These are phyloP conservation scores for Sakesphorus luctuosus DNA, from an alignment of 2,113 vertebrate species.

Conservation along the genomic window DNA sequence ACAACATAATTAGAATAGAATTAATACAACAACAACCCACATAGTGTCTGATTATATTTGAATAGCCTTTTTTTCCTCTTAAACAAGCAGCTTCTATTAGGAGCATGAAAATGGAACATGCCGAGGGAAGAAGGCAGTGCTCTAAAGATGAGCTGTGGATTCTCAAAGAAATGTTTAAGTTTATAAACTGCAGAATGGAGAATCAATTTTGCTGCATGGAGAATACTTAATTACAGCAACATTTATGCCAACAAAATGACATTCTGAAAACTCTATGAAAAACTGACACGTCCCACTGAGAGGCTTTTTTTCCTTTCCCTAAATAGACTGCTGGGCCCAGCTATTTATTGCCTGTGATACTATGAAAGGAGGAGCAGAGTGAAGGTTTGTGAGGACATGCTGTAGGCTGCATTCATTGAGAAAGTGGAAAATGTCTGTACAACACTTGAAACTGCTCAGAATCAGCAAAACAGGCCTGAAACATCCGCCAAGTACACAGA, in stretches of 20 bases:
- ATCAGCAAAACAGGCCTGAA: not conserved
- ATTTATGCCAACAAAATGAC: conserved; percentile 66
- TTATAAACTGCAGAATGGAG: conserved; percentile 66
- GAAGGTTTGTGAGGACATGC: conserved; percentile 3
- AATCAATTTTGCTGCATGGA: conserved; percentile 63
- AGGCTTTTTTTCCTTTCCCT: conserved; percentile 19
- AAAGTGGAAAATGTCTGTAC: not conserved
- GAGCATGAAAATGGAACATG: conserved; percentile 20
- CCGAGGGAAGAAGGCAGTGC: not conserved
- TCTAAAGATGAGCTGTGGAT: conserved; percentile 46
- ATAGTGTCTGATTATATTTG: conserved; percentile 29
- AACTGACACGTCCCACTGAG: conserved; percentile 60
- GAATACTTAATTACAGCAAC: conserved; percentile 62
- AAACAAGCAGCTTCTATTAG: conserved; percentile 26
- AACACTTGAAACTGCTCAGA: not conserved
- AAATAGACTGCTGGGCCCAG: conserved; percentile 34
- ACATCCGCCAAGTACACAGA: not conserved
- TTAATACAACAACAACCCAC: conserved; percentile 41
- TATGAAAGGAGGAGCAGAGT: conserved; percentile 13
- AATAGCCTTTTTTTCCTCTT: not conserved
- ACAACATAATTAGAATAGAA: conserved; percentile 45
- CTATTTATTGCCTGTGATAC: conserved; percentile 53
- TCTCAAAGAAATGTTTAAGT: conserved; percentile 47
- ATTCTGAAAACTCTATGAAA: conserved; percentile 57
- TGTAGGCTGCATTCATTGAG: conserved; percentile 5